Evolutionary conservation across 2,113 vertebrate species (phyloP), one percentile per base, ranked within the genome.

Genomic region (Paramormyrops kingsleyae): DNA sequence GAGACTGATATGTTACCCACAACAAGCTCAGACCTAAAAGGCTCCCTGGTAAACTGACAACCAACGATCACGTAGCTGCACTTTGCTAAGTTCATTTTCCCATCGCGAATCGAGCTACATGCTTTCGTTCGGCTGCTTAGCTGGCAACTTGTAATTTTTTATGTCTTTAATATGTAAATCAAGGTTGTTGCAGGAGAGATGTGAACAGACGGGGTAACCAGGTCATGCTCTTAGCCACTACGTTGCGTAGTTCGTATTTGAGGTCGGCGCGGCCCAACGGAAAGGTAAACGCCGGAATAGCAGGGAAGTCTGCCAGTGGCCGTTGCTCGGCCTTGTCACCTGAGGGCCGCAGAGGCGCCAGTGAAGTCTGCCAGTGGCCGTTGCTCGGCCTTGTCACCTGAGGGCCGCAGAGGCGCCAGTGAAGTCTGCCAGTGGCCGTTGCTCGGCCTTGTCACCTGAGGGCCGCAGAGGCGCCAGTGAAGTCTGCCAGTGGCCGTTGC

Each of bases 281-380:
- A 90, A 90, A 87, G 84, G 80, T 21, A 53, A 21, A 21, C 52
- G 52, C 5, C 47, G 90, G 83, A 91, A 35, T 15, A 19, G 70
- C 70, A 2, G 31, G 13, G 5, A 19, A 5, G 35, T 19, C 74
- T 39, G 74, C 35, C 74, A 19, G 17, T 19, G 27, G 74, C 27
- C 70, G 15, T 77, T 19, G 19, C 70, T 39, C 2, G 35, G 35
- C 35, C 35, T 39, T 39, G 35, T 39, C 35, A 39, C 35, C 35
- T 39, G 35, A 39, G 35, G 35, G 35, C 2, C 35, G 35, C 35
- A 39, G 35, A 39, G 1, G 35, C 35, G 35, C 35, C 35, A 2
- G 35, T 39, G 35, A 35, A 35, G 35, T 35, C 35, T 35, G 35
- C 35, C 35, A 35, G 35, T 35, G 35, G 35, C 35, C 35, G 35